phyloP scores from a whole-genome alignment of 2,888 invertebrate species.

The Orgyia antiqua region DNA sequence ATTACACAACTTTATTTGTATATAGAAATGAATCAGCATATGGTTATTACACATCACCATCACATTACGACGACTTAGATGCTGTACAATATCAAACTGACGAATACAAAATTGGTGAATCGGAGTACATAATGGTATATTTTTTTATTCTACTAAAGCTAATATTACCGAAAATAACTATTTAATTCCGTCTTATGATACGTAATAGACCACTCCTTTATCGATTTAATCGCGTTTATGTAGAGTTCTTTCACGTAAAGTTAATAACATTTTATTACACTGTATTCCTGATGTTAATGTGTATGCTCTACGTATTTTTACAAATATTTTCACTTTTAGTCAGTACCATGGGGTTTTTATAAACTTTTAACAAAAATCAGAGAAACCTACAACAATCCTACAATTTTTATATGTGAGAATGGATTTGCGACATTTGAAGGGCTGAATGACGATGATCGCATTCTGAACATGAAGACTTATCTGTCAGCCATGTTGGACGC shows the following conservation, averaged over 20 bases:
- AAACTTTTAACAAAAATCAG: neutral
- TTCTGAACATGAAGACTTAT: neutral
- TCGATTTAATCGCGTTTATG: too few species aligned
- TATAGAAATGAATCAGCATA: slow-evolving; percentile 31
- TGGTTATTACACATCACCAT: slow-evolving; percentile 22
- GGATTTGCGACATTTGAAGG: neutral
- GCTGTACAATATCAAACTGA: neutral
- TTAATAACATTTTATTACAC: too few species aligned
- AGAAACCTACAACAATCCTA: neutral
- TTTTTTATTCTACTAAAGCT: too few species aligned
- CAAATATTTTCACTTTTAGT: neutral
- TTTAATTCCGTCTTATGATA: too few species aligned
- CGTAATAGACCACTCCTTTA: too few species aligned
- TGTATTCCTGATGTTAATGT: too few species aligned
- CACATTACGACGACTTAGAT: slow-evolving; percentile 27
- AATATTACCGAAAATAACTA: too few species aligned
- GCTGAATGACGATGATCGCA: neutral
- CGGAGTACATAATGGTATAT: slow-evolving; percentile 3
- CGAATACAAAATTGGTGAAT: slow-evolving; percentile 4
- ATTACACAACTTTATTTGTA: slow-evolving; percentile 72
- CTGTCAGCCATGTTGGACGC: neutral
- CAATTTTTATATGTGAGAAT: neutral
- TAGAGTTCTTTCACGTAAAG: too few species aligned
- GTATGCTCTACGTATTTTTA: too few species aligned
- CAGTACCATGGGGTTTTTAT: slow-evolving; percentile 1